These are phyloP conservation scores for Mormyrops boulengeri DNA, from an alignment of 2,797 vertebrate species.

Conservation along the genomic window DNA sequence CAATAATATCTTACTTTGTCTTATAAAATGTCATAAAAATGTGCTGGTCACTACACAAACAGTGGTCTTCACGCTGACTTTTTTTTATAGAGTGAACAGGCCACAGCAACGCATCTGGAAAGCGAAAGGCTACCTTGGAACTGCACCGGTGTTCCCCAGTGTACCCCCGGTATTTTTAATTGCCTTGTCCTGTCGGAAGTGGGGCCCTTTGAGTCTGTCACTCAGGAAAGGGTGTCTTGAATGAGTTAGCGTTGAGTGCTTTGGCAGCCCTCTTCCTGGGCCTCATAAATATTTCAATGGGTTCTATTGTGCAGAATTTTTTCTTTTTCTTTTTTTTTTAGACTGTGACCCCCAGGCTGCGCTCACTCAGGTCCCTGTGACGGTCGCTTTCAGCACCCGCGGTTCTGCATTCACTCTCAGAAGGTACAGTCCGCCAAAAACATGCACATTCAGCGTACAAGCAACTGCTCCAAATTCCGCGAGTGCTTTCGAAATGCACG, in stretches of 20 bases:
- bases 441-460: neutral
- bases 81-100: neutral
- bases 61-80: neutral
- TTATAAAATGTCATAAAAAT: neutral
- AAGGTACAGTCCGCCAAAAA: neutral
- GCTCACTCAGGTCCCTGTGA: neutral
- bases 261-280: neutral
- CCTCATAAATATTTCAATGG: conserved; percentile 7
- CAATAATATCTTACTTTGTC: neutral
- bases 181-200: neutral
- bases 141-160: neutral
- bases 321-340: neutral
- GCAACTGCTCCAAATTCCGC: conserved; percentile 53
- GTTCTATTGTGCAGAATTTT: neutral
- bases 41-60: neutral
- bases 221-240: conserved; percentile 16
- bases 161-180: neutral
- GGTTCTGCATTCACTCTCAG: too few species aligned
- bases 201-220: neutral
- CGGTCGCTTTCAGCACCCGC: neutral
- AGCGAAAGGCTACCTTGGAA: neutral
- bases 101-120: neutral
- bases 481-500: conserved; percentile 46
- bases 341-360: neutral
- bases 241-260: neutral